Percentiles rank a stretch among this genome's conserved stretches.
Conservation (phyloP, 2,113 vertebrate genomes). For the Brachypteracias leptosomus region DNA sequence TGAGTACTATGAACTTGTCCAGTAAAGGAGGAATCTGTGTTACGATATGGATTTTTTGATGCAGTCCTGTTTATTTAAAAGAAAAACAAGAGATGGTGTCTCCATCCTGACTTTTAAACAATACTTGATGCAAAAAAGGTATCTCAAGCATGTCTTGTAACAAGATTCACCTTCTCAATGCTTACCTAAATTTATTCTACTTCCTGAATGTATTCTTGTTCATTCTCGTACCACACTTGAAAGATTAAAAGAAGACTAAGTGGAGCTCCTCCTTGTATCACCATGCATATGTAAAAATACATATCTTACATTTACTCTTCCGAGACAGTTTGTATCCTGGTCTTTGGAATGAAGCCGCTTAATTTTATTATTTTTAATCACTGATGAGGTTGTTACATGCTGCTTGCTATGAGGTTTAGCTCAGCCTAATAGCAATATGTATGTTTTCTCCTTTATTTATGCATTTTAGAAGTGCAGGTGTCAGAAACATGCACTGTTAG, state of each 20-base stretch:
- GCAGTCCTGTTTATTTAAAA: not conserved
- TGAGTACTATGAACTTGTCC: not conserved
- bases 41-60: not conserved
- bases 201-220: not conserved
- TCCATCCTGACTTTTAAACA: not conserved
- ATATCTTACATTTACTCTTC: not conserved
- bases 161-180: not conserved
- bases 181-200: not conserved
- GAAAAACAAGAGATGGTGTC: not conserved
- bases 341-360: not conserved
- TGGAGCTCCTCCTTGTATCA: not conserved
- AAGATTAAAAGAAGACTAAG: not conserved
- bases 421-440: not conserved
- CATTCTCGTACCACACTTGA: not conserved
- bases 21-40: not conserved
- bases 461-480: not conserved
- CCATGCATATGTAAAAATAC: not conserved
- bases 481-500: not conserved
- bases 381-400: not conserved
- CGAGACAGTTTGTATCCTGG: not conserved
- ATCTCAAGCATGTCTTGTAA: not conserved
- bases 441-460: not conserved
- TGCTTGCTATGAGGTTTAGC: not conserved
- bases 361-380: not conserved
- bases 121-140: not conserved